A percentile compares a stretch with the other conserved stretches of the same genome.
Conservation (phyloP, 1,140 invertebrate species). For the Nomia melanderi region DNA sequence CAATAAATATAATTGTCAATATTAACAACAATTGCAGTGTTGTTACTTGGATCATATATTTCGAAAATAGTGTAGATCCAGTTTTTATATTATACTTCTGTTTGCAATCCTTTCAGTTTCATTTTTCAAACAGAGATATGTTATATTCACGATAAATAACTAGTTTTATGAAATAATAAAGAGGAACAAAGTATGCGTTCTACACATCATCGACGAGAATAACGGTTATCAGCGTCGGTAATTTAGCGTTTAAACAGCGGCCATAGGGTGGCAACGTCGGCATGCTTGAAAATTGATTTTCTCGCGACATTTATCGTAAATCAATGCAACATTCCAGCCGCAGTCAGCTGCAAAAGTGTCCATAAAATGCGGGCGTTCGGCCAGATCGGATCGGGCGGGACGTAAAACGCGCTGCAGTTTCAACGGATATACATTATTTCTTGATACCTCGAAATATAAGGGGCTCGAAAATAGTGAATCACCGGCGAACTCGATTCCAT, state of each 20-base stretch:
- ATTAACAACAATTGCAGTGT: no score
- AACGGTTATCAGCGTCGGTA: background rate
- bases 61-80: no score
- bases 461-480: constrained; percentile 24
- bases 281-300: constrained; percentile 39
- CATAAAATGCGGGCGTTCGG: constrained; percentile 52
- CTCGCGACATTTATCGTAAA: constrained; percentile 41
- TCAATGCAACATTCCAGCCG: constrained; percentile 31
- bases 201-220: background rate
- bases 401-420: constrained; percentile 36
- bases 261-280: background rate
- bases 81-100: no score
- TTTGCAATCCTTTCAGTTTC: no score
- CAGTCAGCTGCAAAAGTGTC: constrained; percentile 35
- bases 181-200: background rate
- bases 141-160: no score
- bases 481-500: constrained; percentile 20
- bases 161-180: background rate
- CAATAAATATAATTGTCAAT: no score
- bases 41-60: no score
- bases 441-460: constrained; percentile 41
- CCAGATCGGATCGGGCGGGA: constrained; percentile 45
- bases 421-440: constrained; percentile 48
- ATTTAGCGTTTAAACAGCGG: background rate
- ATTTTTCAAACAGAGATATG: no score